Evolutionary conservation across 2,113 vertebrate species (phyloP).

Genomic region (Cromileptes altivelis): DNA sequence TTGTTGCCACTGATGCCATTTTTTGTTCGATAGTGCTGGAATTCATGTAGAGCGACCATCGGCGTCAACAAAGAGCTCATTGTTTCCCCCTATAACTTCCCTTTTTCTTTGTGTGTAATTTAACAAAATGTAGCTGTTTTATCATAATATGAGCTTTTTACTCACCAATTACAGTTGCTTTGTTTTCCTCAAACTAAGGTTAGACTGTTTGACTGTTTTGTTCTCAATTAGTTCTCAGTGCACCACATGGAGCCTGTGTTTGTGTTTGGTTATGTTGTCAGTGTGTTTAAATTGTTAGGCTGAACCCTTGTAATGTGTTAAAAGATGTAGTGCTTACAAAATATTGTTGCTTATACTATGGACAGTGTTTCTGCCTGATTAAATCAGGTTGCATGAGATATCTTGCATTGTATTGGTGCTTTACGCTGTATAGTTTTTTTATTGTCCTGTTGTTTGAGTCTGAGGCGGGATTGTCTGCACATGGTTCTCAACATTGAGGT

Average conservation of each 20-base stretch:
- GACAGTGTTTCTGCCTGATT: neutral
- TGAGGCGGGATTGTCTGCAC: too few species aligned
- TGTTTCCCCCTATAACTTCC: neutral
- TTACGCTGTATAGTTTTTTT: neutral
- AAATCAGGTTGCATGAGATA: neutral
- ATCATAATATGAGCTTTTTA: neutral
- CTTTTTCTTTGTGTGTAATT: neutral
- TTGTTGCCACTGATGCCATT: neutral
- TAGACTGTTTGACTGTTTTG: neutral
- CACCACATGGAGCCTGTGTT: too few species aligned
- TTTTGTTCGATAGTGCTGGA: neutral
- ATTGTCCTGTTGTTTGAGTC: too few species aligned
- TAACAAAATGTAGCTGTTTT: neutral
- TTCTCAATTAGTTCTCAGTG: neutral
- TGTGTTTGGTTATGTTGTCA: neutral
- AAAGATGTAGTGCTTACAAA: neutral
- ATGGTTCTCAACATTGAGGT: too few species aligned
- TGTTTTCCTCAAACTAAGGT: conserved; percentile 12
- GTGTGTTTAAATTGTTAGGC: neutral
- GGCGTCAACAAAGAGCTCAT: neutral
- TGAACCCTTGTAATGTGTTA: neutral
- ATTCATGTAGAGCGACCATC: neutral
- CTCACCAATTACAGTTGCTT: conserved; percentile 3
- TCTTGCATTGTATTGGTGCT: neutral
- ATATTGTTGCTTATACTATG: neutral